Conservation (phyloP, 2,113 vertebrate genomes). For the Danionella cerebrum region DNA sequence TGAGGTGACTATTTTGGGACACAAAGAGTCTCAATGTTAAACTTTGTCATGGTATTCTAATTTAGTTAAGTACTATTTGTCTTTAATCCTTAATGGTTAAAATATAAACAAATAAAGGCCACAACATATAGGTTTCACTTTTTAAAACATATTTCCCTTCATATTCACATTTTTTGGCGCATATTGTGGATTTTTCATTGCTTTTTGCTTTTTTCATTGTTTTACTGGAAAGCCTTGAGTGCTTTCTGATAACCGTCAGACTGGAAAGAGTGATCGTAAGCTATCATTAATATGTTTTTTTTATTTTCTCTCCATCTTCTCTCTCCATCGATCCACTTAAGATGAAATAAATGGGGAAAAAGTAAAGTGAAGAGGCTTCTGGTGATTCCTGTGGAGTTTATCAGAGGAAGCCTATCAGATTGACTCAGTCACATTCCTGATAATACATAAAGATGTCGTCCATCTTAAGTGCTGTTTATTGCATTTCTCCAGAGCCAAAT, state of each 20-base stretch:
- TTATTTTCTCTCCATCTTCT: neutral
- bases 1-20: no score
- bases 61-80: no score
- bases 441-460: slow-evolving; percentile 42
- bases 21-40: no score
- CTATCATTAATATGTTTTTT: neutral
- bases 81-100: no score
- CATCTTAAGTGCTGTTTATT: slow-evolving; percentile 39
- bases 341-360: slow-evolving; percentile 7
- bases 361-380: neutral
- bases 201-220: neutral
- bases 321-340: slow-evolving; percentile 6
- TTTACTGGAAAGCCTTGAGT: neutral
- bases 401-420: slow-evolving; percentile 3
- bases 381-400: slow-evolving; percentile 18
- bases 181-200: no score
- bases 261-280: neutral
- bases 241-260: neutral
- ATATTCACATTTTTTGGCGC: no score
- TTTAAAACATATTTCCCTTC: no score
- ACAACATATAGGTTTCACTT: no score
- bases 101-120: no score
- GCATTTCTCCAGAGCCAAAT: slow-evolving; percentile 31
- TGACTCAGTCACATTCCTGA: slow-evolving; percentile 24
- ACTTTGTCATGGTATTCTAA: no score